Evolutionary conservation across 2,888 invertebrate genomes (phyloP).

Genomic region (Volucella inanis): DNA sequence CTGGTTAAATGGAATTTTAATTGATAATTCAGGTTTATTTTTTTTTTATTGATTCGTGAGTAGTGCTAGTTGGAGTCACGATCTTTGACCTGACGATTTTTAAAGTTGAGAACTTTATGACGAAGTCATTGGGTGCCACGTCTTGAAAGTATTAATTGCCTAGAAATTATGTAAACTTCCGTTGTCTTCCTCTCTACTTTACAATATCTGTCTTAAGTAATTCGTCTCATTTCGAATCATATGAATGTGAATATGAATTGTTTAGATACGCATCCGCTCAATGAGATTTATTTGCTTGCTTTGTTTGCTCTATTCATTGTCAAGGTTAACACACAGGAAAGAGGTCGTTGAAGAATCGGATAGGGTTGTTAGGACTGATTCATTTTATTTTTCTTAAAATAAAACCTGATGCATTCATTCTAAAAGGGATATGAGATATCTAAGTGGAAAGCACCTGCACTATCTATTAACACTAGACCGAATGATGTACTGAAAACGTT

Average conservation of each 20-base stretch:
- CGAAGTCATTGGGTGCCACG: conserved; percentile 20
- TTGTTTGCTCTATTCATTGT: conserved; percentile 29
- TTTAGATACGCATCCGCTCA: conserved; percentile 25
- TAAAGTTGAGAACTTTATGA: background rate
- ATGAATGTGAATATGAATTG: conserved; percentile 12
- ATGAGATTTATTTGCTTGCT: conserved; percentile 28
- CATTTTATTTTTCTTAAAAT: conserved; percentile 18
- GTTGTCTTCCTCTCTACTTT: background rate
- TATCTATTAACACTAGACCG: conserved; percentile 2
- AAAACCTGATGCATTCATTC: conserved; percentile 11
- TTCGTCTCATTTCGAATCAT: conserved; percentile 6
- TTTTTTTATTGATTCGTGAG: conserved; percentile 30
- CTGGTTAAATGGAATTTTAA: conserved; percentile 57
- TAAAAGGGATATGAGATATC: conserved; percentile 45
- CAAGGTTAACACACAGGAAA: conserved; percentile 46
- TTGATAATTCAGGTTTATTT: conserved; percentile 52
- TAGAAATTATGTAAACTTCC: background rate
- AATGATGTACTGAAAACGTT: background rate
- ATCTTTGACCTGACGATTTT: background rate
- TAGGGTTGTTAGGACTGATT: conserved; percentile 8
- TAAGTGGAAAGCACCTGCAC: conserved; percentile 44
- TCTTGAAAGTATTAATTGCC: conserved; percentile 17
- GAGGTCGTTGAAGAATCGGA: conserved; percentile 22
- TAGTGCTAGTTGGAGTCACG: background rate
- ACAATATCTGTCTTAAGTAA: background rate